Conservation (phyloP, 2,888 invertebrate genomes). For the Drosophila tripunctata region DNA sequence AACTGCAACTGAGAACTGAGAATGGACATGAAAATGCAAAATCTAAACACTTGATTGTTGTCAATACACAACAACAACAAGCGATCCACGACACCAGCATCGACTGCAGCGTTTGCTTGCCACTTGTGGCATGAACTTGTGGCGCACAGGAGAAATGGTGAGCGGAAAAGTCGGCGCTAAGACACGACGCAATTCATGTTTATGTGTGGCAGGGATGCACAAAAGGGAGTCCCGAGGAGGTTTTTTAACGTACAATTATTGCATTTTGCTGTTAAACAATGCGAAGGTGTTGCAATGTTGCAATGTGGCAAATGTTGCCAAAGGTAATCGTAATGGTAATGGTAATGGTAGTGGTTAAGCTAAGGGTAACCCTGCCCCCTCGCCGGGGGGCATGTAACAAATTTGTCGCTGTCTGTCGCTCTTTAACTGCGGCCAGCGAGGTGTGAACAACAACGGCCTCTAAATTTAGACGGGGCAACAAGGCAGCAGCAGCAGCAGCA, state of each 20-base stretch:
- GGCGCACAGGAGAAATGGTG: not conserved
- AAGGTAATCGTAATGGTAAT: slow-evolving; percentile 1
- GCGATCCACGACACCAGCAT: slow-evolving; percentile 14
- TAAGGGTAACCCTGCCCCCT: slow-evolving; percentile 6
- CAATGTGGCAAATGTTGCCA: slow-evolving; percentile 9
- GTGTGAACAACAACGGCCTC: slow-evolving; percentile 68
- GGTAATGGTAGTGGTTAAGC: not conserved
- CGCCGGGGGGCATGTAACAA: slow-evolving; percentile 59
- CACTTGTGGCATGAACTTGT: not conserved
- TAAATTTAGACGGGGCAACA: slow-evolving; percentile 60
- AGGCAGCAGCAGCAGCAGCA: not conserved
- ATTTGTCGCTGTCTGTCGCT: slow-evolving; percentile 70
- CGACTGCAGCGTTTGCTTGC: not conserved
- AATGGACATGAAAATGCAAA: slow-evolving; percentile 54
- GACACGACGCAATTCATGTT: slow-evolving; percentile 47
- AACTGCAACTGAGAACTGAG: not conserved
- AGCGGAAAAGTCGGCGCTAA: slow-evolving; percentile 40
- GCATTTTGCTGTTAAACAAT: slow-evolving; percentile 76
- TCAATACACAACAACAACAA: slow-evolving; percentile 52
- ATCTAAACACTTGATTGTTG: slow-evolving; percentile 64
- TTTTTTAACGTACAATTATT: slow-evolving; percentile 70
- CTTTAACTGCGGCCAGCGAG: slow-evolving; percentile 60
- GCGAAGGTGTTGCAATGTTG: slow-evolving; percentile 58
- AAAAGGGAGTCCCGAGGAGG: slow-evolving; percentile 8
- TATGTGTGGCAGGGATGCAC: slow-evolving; percentile 7